Conservation (phyloP, 2,888 invertebrate species). For the Tiphia femorata region DNA sequence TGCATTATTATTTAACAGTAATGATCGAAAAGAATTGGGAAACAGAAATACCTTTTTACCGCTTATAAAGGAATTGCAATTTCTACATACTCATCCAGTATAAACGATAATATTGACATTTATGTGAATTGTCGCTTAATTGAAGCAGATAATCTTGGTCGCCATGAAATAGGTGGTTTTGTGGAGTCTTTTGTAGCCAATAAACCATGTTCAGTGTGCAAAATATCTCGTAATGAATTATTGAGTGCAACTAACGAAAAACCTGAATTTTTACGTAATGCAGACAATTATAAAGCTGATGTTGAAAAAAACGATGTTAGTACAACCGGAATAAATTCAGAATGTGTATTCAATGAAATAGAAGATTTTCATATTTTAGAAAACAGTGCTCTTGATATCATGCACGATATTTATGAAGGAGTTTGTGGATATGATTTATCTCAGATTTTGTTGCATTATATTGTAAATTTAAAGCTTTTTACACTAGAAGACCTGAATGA, state of each 20-base stretch:
- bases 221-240: conserved; percentile 18
- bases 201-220: conserved; percentile 22
- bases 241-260: conserved; percentile 1
- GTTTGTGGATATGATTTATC: conserved; percentile 11
- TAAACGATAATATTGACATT: conserved; percentile 12
- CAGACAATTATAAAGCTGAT: conserved; percentile 11
- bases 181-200: conserved; percentile 23
- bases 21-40: not conserved
- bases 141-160: conserved; percentile 30
- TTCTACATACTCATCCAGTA: not conserved
- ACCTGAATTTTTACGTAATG: conserved; percentile 14
- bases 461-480: conserved; percentile 5
- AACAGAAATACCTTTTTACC: no score
- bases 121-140: conserved; percentile 16
- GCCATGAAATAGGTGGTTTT: conserved; percentile 26
- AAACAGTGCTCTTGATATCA: conserved; percentile 14
- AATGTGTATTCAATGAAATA: conserved; percentile 13
- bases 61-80: not conserved
- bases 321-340: conserved; percentile 2
- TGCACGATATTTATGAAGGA: conserved; percentile 14
- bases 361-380: not conserved
- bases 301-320: conserved; percentile 11
- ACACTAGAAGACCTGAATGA: no score
- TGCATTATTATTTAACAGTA: no score
- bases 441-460: conserved; percentile 9